Conservation (phyloP, 2,888 invertebrate species). For the Yponomeuta cagnagella region DNA sequence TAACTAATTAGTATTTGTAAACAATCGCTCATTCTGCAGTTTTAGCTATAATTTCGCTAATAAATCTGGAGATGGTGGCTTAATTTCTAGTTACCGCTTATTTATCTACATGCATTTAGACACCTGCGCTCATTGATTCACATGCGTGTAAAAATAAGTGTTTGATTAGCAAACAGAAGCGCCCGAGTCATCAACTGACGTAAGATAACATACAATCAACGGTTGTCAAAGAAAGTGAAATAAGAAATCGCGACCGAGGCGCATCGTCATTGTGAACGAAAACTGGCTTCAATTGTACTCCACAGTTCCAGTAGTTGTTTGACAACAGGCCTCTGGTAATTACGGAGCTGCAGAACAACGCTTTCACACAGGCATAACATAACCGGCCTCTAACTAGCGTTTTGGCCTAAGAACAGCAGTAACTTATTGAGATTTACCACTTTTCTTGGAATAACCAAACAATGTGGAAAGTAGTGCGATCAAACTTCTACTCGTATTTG, state of each 20-base stretch:
- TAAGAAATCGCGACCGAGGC: constrained; percentile 47
- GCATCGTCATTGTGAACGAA: constrained; percentile 41
- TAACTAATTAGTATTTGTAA: neutral
- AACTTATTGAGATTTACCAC: constrained; percentile 36
- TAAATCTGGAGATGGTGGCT: neutral
- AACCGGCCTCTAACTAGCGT: constrained; percentile 29
- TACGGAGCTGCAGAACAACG: constrained; percentile 30
- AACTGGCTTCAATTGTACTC: constrained; percentile 30
- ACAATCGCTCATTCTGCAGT: neutral
- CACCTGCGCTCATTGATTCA: neutral
- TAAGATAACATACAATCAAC: constrained; percentile 3
- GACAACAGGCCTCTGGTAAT: constrained; percentile 38
- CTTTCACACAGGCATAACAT: constrained; percentile 40
- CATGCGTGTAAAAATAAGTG: neutral
- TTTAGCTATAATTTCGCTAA: neutral
- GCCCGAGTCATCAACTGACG: constrained; percentile 10
- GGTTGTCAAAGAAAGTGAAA: constrained; percentile 57
- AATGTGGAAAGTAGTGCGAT: neutral
- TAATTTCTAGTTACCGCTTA: neutral
- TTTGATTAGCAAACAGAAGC: neutral
- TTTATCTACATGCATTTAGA: neutral
- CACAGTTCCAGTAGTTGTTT: constrained; percentile 35
- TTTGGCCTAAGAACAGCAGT: constrained; percentile 36
- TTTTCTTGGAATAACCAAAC: constrained; percentile 16
- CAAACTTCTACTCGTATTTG: neutral